Percentiles rank a stretch among this genome's conserved stretches.
Evolutionary conservation across 2,113 vertebrate species (phyloP).

Genomic region (Phaethon lepturus): DNA sequence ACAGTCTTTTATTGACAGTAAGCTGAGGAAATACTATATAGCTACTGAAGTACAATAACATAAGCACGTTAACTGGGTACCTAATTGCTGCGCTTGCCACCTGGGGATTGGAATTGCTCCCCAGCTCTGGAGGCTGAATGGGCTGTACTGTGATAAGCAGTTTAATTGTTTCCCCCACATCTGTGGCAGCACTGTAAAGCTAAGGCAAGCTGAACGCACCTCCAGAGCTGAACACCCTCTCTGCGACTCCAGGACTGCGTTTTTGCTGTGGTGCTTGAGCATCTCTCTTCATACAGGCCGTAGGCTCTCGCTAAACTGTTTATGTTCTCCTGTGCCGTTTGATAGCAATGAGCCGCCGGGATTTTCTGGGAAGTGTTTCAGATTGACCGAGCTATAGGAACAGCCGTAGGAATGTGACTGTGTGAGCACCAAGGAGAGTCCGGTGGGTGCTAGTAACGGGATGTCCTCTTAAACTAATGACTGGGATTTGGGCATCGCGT

Average conservation of each 20-base stretch:
- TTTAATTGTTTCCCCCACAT: conserved; percentile 41
- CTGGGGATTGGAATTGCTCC: conserved; percentile 8
- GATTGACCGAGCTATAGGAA: background rate
- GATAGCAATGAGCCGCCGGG: background rate
- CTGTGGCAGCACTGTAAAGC: background rate
- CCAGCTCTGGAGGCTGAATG: background rate
- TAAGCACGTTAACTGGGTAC: background rate
- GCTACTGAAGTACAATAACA: background rate
- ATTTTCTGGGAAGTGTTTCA: background rate
- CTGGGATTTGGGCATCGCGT: background rate
- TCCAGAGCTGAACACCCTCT: background rate
- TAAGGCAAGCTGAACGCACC: background rate
- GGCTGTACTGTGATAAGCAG: conserved; percentile 28
- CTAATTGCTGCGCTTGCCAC: background rate
- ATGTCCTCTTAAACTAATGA: background rate
- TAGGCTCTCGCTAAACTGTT: background rate
- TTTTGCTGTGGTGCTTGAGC: background rate
- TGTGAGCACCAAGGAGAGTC: background rate
- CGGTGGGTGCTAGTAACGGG: background rate
- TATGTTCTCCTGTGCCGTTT: background rate
- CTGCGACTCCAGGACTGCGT: background rate
- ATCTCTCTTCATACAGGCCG: background rate
- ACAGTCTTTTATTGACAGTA: background rate
- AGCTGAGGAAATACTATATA: background rate
- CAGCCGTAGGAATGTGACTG: background rate